These are phyloP conservation scores for Euura lappo DNA, from an alignment of 1,140 invertebrate genomes.

Conservation along the genomic window DNA sequence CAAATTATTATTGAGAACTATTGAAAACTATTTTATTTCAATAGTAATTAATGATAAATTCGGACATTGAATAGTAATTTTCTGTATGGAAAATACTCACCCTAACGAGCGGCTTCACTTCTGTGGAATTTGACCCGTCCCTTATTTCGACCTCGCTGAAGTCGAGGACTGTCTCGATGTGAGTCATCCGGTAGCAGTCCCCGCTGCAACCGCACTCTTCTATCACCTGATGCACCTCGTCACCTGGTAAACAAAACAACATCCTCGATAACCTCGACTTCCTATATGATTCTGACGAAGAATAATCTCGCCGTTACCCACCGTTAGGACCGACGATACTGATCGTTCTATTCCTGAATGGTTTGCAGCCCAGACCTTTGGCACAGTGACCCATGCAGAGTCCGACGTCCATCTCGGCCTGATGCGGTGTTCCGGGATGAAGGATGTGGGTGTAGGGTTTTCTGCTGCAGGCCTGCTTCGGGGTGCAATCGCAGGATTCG, in stretches of 20 bases:
- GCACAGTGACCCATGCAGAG: constrained; percentile 56
- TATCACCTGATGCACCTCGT: constrained; percentile 54
- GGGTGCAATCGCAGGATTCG: constrained; percentile 57
- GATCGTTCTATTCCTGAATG: constrained; percentile 56
- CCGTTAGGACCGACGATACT: constrained; percentile 62
- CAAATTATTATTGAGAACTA: not conserved
- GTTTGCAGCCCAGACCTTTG: constrained; percentile 51
- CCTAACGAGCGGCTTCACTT: constrained; percentile 45
- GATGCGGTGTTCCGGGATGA: constrained; percentile 59
- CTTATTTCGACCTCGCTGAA: constrained; percentile 50
- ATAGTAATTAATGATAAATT: not conserved
- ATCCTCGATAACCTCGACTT: not conserved
- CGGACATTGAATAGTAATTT: not conserved
- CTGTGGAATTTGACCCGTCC: constrained; percentile 46
- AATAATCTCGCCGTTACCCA: constrained; percentile 28
- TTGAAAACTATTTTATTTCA: constrained; percentile 7
- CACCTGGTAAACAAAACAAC: constrained; percentile 35
- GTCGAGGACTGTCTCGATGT: constrained; percentile 54
- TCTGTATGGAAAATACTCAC: constrained; percentile 33
- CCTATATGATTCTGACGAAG: no score
- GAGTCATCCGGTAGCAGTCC: constrained; percentile 53
- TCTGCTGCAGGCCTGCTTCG: constrained; percentile 49
- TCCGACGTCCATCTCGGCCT: constrained; percentile 58
- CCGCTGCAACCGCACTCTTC: constrained; percentile 53
- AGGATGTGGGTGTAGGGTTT: constrained; percentile 52